phyloP scores from a whole-genome alignment of 2,888 invertebrate genomes.

The Cyclophora punctaria region DNA sequence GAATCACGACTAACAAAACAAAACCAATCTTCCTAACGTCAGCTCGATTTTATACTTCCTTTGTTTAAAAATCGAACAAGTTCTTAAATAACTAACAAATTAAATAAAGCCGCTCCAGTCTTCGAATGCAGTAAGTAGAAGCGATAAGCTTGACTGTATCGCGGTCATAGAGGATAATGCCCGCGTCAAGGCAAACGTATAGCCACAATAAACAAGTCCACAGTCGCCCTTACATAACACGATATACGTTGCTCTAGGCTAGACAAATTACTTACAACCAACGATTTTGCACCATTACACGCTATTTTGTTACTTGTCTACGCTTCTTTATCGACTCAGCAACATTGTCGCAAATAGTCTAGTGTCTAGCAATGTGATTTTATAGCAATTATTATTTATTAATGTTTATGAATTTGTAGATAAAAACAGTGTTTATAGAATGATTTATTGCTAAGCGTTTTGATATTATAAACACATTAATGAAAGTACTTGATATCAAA shows the following conservation, averaged over 20 bases:
- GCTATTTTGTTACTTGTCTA: neutral
- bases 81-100: neutral
- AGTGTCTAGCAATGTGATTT: no score
- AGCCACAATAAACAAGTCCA: conserved; percentile 35
- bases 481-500: no score
- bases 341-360: neutral
- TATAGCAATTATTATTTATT: no score
- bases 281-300: conserved; percentile 5
- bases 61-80: conserved; percentile 17
- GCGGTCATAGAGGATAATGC: conserved; percentile 55
- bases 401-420: no score
- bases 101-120: conserved; percentile 2
- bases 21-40: no score
- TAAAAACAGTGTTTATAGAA: no score
- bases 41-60: no score
- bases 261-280: conserved; percentile 21
- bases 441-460: no score
- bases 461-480: no score
- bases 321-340: conserved; percentile 5
- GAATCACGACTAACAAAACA: no score
- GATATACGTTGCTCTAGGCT: conserved; percentile 33
- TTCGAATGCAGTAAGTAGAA: conserved; percentile 2
- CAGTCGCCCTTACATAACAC: conserved; percentile 48
- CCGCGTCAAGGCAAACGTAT: conserved; percentile 59
- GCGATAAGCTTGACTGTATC: conserved; percentile 46